Evolutionary conservation across 2,797 vertebrate species (phyloP), one percentile per base, ranked within the genome.

Genomic region (Craterocephalus amniculus): DNA sequence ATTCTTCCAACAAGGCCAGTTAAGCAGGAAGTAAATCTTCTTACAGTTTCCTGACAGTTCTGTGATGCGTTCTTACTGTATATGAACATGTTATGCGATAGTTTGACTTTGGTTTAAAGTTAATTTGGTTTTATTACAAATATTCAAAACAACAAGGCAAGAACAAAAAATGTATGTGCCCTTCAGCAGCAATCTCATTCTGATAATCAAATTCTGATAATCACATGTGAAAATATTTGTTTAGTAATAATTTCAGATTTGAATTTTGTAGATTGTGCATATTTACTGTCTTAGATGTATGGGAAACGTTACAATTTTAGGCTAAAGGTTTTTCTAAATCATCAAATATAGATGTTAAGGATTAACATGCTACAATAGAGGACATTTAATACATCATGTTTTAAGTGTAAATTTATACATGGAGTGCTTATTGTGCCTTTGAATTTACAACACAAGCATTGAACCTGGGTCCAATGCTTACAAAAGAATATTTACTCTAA

Each of bases 1-100:
- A 45, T 51, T 70, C 36, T 56, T 61, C 22, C 18, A 55, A 20
- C 26, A 57, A 43, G 7, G 24, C 43, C 55, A 52, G 58, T 72
- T 64, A 57, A 22, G 6, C 20, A 20, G 14, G 48, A 10, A 18
- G 62, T 22, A 63, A 58, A 59, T 56, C 59, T 36, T 5, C 29
- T 51, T 35, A 4, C 14, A 48, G 27, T n/a, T 26, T 64, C 14
- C 26, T 18, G 1, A 16, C 43, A 54, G 22, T 27, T 13, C n/a
- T 36, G 12, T n/a, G 55, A 60, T 38, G 4, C 49, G 32, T 48
- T 38, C 8, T 48, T 56, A n/a, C n/a, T n/a, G n/a, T n/a, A 49
- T 31, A 48, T 55, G 34, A 56, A 56, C 10, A 9, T 40, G 43
- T 29, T 29, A 32, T 49, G n/a, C 24, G 14, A 14, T 31, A 2